Base-by-base conservation (phyloP, 2,888 invertebrate species). In the Adelphocoris suturalis region DNA sequence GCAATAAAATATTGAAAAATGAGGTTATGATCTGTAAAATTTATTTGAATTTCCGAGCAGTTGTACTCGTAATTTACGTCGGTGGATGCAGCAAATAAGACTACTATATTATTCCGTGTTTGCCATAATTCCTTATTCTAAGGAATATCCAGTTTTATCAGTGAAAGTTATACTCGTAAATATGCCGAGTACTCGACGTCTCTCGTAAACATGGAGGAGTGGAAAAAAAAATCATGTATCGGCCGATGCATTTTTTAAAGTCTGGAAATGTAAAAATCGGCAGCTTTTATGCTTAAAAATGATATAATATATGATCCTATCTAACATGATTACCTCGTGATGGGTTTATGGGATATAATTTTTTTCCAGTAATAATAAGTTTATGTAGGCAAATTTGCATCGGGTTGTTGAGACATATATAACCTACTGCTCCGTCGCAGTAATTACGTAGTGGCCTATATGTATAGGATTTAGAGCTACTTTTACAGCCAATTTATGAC, bases 401-500 rank as follows among this genome's bases (percentile, higher is more conserved):
- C n/a, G 76, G 28, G 27, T 76, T 9, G 76, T 16, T 9, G 76
- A 27, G 76, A 27, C 9, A 4, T 37, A 37, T 37, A 37, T 37
- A 14, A 27, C 76, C 46, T 80, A 3, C 47, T 80, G 14, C 47
- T 2, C 4, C 16, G 78, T 47, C 16, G 78, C 12, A 0, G 68
- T 68, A 68, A 68, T 68, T 68, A 68, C 68, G 68, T 23, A 23
- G 19, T 68, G 68, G 12, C 68, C 23, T 68, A 68, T 23, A 68
- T 68, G 23, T 23, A 68, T 23, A 19, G 68, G 68, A 68, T 68
- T 68, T 68, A 68, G 23, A 68, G 27, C 68, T 68, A 11, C 68
- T 68, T 68, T 68, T 68, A 68, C 68, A 68, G 9, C 23, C 68
- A 68, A 68, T 68, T 68, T 68, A 68, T 68, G 23, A 23, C 23